Base-by-base conservation (phyloP, 2,888 invertebrate genomes). In the Hemistola chrysoprasaria region DNA sequence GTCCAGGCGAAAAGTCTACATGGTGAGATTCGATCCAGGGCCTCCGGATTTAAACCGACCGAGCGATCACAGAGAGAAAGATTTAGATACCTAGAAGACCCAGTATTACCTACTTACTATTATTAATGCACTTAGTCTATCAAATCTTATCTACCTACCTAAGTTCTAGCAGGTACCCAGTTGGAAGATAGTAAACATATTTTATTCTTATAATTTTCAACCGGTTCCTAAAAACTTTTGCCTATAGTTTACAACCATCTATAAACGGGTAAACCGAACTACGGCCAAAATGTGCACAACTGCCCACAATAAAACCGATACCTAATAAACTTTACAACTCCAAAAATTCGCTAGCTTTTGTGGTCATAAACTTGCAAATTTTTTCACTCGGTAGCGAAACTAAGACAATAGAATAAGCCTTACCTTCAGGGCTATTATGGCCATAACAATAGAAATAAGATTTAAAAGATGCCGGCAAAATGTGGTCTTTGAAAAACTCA, bases 401-500 rank as follows among this genome's bases (percentile, higher is more conserved):
- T n/a, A 57, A 55, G 40, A 69, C 62, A 65, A 66, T 50, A 41
- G 47, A 2, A 27, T 45, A 3, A 30, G 29, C 9, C 36, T 33
- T 39, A 50, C 51, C 48, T 46, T 37, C 7, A 24, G 25, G 37
- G 11, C 25, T 38, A 50, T 49, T 53, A 58, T 43, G 47, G 45
- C 34, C 8, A 34, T 31, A 33, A 62, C 53, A 62, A 60, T 56
- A 52, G 31, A 58, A 60, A 57, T 58, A 55, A 48, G 45, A 42
- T 43, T 43, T 56, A 60, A 73, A 74, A 71, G 62, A 45, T 29
- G 54, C 72, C 72, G 73, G 49, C 63, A 40, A 50, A 51, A 49
- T 51, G 43, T 51, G 49, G 43, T 55, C 50, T 48, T 47, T 39
- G 38, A 44, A 39, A 39, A 47, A 51, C 22, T 25, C 23, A 37